Evolutionary conservation across 1,140 invertebrate genomes (phyloP), one percentile per base, ranked within the genome.

Genomic region (Antheraea mylitta): DNA sequence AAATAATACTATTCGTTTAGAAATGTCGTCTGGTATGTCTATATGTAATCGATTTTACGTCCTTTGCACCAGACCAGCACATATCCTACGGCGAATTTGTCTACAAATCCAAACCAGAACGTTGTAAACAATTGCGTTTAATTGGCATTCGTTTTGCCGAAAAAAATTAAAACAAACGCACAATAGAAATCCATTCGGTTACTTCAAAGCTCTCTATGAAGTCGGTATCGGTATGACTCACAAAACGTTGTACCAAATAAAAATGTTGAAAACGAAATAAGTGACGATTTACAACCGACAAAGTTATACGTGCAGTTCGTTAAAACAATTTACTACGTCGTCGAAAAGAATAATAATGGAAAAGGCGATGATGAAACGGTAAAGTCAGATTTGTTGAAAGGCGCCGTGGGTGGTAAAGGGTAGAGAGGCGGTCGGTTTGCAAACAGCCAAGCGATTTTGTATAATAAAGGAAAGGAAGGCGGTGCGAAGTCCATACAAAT

Each of bases 401-500:
- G 45, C 45, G 7, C 86, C 67, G 83, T 88, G 82, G 86, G 86
- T 87, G 87, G 87, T 75, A 74, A 79, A 71, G 67, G 58, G 45
- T 48, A 48, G 45, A 48, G 64, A 88, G 85, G 83, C 83, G 85
- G 86, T 73, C 78, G 73, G 86, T 89, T 86, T 85, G 83, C 86
- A 90, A 90, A 90, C 85, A 88, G 66, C 70, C 71, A 22, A 37
- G 76, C 73, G 78, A 80, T 83, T 84, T 79, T 59, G 67, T 42
- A 77, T 77, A 81, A 81, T 83, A 78, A 84, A 75, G 76, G 70
- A 76, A 79, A 83, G 75, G 80, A 61, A 78, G 84, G 83, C 80
- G 83, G 71, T 75, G 74, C 78, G 65, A 77, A 75, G 45, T 48
- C 73, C 64, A 78, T 71, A 78, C 75, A 87, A 83, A 85, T 48